Percentiles rank a stretch among this genome's conserved stretches.
Evolutionary conservation across 2,113 vertebrate species (phyloP).

Genomic region (Phalacrocorax brasilianus): DNA sequence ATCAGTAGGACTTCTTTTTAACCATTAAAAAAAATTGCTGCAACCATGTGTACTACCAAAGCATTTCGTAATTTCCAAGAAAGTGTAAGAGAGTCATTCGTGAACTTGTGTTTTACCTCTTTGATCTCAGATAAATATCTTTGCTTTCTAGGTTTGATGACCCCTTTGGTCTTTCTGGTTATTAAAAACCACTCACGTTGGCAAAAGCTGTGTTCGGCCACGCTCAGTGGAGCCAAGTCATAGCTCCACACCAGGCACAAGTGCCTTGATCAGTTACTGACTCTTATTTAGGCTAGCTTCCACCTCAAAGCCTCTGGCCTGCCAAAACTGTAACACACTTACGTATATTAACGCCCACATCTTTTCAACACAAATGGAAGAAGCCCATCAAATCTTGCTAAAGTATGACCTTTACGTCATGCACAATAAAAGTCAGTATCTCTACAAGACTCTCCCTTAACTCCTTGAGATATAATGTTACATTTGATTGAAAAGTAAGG

Average conservation of each 20-base stretch:
- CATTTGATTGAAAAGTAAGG: not conserved
- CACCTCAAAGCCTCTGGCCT: not conserved
- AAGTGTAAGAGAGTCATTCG: not conserved
- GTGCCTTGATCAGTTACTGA: not conserved
- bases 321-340: not conserved
- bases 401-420: accelerated
- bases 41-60: not conserved
- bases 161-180: not conserved
- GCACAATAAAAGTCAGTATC: not conserved
- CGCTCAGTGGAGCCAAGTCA: not conserved
- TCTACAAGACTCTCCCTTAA: not conserved
- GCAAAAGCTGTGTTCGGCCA: not conserved
- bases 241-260: not conserved
- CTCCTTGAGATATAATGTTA: accelerated
- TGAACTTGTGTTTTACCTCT: not conserved
- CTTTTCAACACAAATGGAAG: not conserved
- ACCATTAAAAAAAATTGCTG: not conserved
- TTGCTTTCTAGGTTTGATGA: not conserved
- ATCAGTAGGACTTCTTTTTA: not conserved
- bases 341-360: not conserved
- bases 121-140: not conserved
- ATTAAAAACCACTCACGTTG: not conserved
- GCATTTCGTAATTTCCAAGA: not conserved
- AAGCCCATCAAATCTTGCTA: not conserved
- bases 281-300: not conserved